Base-by-base conservation (phyloP, 2,113 vertebrate genomes). In the Castor canadensis region DNA sequence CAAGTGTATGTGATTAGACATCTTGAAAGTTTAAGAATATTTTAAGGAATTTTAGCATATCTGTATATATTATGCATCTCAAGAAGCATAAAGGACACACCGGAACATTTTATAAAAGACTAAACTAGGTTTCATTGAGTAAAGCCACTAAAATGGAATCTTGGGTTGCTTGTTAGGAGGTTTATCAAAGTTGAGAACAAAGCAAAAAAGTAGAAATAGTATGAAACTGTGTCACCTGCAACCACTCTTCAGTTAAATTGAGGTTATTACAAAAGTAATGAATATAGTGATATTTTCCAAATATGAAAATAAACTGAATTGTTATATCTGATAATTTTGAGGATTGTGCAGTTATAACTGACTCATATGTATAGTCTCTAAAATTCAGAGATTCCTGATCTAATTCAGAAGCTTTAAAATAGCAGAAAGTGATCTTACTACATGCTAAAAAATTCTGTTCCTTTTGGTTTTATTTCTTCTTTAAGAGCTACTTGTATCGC, bases 211-310 rank as follows among this genome's bases (percentile, higher is more conserved):
- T 52, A 67, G 26, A 90, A 54, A 4, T 49, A 5, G 11, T 84
- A 49, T 83, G 17, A 86, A 71, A 40, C 84, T 60, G 9, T 75
- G 13, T 49, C 75, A 38, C 67, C 45, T 80, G 3, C 35, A 90
- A 81, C 6, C 47, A 71, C 2, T 76, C 9, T 66, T 93, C 82
- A 84, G 8, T 40, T 85, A 58, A 87, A 62, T 85, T 45, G 4
- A 89, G n/a, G 79, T 75, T 76, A 80, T 64, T 77, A 72, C 15
- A 89, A 83, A 87, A 88, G 47, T 56, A 87, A 75, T 77, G n/a
- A 83, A 56, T 56, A 0, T 47, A 79, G 26, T 76, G 1, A 24
- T 54, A 8, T 86, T 89, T 96, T 91, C 20, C 10, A 45, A 67
- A 47, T 89, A 72, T 52, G 81, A 54, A 92, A 69, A 79, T 43